Percentiles rank a stretch among this genome's conserved stretches.
phyloP scores from a whole-genome alignment of 2,888 invertebrate genomes.

The Malthinus flaveolus region DNA sequence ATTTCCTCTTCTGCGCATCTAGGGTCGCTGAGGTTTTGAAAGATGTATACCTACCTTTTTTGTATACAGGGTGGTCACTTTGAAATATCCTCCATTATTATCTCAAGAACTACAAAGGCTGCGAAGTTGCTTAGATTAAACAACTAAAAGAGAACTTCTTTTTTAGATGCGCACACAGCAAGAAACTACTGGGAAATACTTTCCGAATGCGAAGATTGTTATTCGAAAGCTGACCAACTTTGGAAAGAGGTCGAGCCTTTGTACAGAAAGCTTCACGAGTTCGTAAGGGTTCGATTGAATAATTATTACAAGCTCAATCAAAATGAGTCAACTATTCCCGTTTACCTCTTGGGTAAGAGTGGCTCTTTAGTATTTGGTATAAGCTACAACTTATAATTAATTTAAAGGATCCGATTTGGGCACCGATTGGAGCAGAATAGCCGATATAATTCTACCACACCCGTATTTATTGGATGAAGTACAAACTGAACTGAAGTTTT shows the following conservation, averaged over 20 bases:
- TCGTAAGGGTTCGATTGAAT: conserved; percentile 56
- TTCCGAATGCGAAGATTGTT: conserved; percentile 58
- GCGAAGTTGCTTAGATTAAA: too few relatives aligned
- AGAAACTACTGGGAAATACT: conserved; percentile 59
- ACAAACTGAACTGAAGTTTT: conserved; percentile 38
- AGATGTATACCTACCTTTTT: too few relatives aligned
- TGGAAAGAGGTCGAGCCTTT: conserved; percentile 62
- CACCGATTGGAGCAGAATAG: conserved; percentile 62
- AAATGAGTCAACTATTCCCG: conserved; percentile 53
- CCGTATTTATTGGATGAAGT: conserved; percentile 48
- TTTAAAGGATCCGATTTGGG: conserved; percentile 60
- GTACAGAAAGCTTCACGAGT: conserved; percentile 60
- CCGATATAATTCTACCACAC: conserved; percentile 61
- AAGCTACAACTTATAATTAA: not conserved
- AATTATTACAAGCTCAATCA: conserved; percentile 56
- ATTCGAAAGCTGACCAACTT: conserved; percentile 57
- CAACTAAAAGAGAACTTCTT: too few relatives aligned
- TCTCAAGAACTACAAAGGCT: too few relatives aligned
- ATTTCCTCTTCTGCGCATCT: too few relatives aligned
- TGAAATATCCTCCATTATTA: too few relatives aligned
- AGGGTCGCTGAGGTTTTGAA: too few relatives aligned
- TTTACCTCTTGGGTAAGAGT: conserved; percentile 59
- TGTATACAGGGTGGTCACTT: too few relatives aligned
- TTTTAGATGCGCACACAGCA: conserved; percentile 12
- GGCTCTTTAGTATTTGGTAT: not conserved